Evolutionary conservation across 2,113 vertebrate species (phyloP).

Genomic region (Chiloscyllium plagiosum): DNA sequence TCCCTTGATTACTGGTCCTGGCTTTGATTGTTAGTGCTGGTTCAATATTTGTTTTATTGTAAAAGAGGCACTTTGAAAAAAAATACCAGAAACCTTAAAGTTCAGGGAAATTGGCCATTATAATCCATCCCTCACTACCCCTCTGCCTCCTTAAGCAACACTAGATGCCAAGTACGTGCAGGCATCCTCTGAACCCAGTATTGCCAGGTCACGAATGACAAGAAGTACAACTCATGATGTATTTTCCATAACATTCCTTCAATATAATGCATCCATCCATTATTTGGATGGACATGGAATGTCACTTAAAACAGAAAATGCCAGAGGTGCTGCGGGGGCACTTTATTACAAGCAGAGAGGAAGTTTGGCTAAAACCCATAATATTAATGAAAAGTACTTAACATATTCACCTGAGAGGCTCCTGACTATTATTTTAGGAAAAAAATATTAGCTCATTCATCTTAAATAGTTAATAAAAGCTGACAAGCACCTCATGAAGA

Average conservation of each 20-base stretch:
- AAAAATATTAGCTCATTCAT: neutral
- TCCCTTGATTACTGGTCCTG: no score
- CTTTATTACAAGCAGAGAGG: neutral
- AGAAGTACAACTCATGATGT: neutral
- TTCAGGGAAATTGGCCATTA: neutral
- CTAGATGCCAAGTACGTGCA: neutral
- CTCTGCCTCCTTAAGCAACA: neutral
- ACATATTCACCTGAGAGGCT: neutral
- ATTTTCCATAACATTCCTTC: neutral
- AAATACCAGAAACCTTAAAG: neutral
- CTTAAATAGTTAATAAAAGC: no score
- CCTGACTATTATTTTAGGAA: neutral
- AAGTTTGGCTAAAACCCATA: neutral
- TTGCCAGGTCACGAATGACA: neutral
- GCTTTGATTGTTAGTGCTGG: neutral
- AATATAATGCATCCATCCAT: neutral
- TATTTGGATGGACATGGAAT: neutral
- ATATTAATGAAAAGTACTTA: neutral
- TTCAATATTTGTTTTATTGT: neutral
- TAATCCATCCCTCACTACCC: neutral
- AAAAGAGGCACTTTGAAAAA: neutral
- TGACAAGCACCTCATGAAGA: no score
- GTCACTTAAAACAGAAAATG: neutral
- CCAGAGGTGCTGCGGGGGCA: neutral
- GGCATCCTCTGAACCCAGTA: neutral